phyloP scores from a whole-genome alignment of 2,888 invertebrate species.

The Tridacna gigas region DNA sequence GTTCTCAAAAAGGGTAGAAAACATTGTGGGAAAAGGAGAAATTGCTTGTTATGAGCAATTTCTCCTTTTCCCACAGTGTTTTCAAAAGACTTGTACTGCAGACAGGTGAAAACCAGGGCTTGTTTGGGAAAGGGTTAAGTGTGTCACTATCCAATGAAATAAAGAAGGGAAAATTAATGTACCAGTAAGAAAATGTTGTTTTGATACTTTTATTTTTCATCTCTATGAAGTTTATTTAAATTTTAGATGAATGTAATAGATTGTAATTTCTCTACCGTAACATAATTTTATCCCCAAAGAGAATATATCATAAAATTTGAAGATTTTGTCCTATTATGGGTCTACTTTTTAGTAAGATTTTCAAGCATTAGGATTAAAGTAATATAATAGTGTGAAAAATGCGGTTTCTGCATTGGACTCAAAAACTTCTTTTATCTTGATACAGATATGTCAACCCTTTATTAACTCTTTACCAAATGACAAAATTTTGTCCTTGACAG shows the following conservation, averaged over 20 bases:
- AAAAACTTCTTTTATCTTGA: no score
- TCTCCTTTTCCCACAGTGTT: no score
- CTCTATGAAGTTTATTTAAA: background rate
- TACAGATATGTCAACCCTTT: no score
- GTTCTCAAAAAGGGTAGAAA: no score
- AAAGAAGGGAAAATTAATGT: no score
- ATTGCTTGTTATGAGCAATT: background rate
- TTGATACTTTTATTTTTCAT: no score
- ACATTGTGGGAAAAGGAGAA: background rate
- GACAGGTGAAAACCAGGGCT: background rate
- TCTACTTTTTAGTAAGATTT: background rate
- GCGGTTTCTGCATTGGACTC: background rate
- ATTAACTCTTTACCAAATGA: no score
- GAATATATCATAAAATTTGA: background rate
- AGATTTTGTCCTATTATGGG: background rate
- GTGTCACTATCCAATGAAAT: no score
- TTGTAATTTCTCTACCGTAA: conserved; percentile 16
- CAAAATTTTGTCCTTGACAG: no score
- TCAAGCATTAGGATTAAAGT: background rate
- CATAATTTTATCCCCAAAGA: background rate
- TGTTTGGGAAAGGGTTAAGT: background rate
- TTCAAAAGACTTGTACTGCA: background rate
- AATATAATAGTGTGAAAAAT: background rate
- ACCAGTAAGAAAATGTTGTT: no score
- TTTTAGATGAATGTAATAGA: conserved; percentile 24